A percentile compares a stretch with the other conserved stretches of the same genome.
Evolutionary conservation across 2,888 invertebrate species (phyloP).

Genomic region (Pilophorus perplexus): DNA sequence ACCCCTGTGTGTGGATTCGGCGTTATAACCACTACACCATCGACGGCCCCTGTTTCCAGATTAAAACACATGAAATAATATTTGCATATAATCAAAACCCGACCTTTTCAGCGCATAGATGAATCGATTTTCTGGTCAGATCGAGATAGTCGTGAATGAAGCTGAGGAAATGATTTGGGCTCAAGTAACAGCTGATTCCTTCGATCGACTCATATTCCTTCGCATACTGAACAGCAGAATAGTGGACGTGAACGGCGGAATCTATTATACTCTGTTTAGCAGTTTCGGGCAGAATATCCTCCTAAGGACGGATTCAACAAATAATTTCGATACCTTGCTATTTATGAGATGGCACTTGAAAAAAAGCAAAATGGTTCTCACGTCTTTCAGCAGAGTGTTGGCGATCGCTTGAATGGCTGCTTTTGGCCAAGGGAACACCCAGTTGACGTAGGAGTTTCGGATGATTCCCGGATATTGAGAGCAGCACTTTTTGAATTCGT

Average conservation of each 20-base stretch:
- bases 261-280: slow-evolving; percentile 61
- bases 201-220: slow-evolving; percentile 69
- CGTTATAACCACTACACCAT: too few relatives aligned
- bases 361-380: slow-evolving; percentile 57
- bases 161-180: slow-evolving; percentile 89
- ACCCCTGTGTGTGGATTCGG: too few relatives aligned
- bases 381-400: slow-evolving; percentile 75
- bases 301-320: neutral
- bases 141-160: slow-evolving; percentile 78
- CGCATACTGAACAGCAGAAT: slow-evolving; percentile 69
- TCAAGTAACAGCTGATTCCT: slow-evolving; percentile 80
- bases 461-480: slow-evolving; percentile 89
- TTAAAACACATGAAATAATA: too few relatives aligned
- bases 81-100: too few relatives aligned
- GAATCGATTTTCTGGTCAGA: too few relatives aligned
- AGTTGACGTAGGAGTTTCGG: slow-evolving; percentile 88
- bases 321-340: slow-evolving; percentile 52
- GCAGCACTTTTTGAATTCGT: slow-evolving; percentile 76
- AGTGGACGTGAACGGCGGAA: slow-evolving; percentile 84
- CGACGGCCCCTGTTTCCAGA: too few relatives aligned
- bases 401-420: slow-evolving; percentile 87
- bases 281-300: slow-evolving; percentile 7
- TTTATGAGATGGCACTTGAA: slow-evolving; percentile 52
- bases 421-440: slow-evolving; percentile 91
- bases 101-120: too few relatives aligned